phyloP scores from a whole-genome alignment of 35 echinoderm and acorn worm species.

The Acanthaster planci region DNA sequence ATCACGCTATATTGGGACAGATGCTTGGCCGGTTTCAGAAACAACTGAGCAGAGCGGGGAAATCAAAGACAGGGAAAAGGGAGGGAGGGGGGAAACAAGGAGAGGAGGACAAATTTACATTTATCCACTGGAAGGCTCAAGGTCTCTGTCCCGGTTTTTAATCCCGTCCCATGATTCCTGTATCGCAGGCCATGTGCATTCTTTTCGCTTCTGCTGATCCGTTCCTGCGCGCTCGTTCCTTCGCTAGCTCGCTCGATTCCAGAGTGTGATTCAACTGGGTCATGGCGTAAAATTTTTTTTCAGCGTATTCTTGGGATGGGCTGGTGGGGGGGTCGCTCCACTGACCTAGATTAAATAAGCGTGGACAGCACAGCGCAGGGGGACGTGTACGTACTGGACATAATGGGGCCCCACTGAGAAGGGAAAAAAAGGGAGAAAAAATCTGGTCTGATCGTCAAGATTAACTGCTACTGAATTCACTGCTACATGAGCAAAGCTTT shows the following conservation, averaged over 20 bases:
- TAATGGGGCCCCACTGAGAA: neutral
- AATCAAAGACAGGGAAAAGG: neutral
- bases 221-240: no score
- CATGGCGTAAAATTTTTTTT: neutral
- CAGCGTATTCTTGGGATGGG: neutral
- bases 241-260: no score
- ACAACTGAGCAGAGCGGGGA: no score
- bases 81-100: neutral
- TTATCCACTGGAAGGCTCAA: neutral
- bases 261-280: conserved; percentile 12
- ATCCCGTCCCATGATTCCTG: neutral
- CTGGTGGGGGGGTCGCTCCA: neutral
- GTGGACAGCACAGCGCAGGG: neutral
- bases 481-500: no score
- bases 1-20: no score
- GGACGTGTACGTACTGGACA: neutral
- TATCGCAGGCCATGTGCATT: neutral
- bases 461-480: no score
- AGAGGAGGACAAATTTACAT: neutral
- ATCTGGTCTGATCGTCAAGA: no score
- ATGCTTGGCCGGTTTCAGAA: no score
- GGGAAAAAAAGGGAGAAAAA: neutral
- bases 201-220: no score
- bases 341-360: conserved; percentile 13
- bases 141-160: neutral